Base-by-base conservation (phyloP, 2,888 invertebrate genomes). In the Cartodere bifasciata region DNA sequence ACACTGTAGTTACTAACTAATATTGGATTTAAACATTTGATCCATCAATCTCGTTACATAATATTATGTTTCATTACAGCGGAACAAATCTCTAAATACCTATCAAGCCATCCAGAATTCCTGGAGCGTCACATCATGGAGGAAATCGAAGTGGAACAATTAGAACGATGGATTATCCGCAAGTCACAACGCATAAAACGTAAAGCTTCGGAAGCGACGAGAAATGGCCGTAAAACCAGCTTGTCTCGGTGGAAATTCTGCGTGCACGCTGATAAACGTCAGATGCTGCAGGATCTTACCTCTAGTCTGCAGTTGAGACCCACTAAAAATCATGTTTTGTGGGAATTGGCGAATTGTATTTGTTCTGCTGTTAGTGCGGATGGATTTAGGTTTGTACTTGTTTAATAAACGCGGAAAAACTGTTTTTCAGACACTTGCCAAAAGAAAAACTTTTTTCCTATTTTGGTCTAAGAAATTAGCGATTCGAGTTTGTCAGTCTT, bases 271-370 rank as follows among this genome's bases (percentile, higher is more conserved):
- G 74, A 74, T 52, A 75, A 75, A 51, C 61, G 72, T 30, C 67
- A 70, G 48, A 69, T 75, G 66, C 57, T 75, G 15, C 56, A 67
- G 57, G 70, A 75, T 42, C 55, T 81, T 27, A 69, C 78, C 1
- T 64, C 67, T 28, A 70, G 68, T 14, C 57, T 79, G 4, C 67
- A 75, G 35, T 60, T 67, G 14, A 65, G 69, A 29, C 68, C 72
- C 0, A 72, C 68, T 27, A 75, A 75, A 46, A 65, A 70, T 31
- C 65, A 71, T 21, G 72, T 81, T 2, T 48, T 82, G 12, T 70
- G 69, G 63, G 79, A 81, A 53, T 53, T 83, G 20, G 70, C 75
- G 1, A 64, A 63, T 28, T 74, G 75, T 49, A 72, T 81, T 28
- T 67, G 69, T 13, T 64, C 68, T 9, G 73, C 78, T 0, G 68